Conservation (phyloP, 1,140 invertebrate genomes). For the Delia radicum region DNA sequence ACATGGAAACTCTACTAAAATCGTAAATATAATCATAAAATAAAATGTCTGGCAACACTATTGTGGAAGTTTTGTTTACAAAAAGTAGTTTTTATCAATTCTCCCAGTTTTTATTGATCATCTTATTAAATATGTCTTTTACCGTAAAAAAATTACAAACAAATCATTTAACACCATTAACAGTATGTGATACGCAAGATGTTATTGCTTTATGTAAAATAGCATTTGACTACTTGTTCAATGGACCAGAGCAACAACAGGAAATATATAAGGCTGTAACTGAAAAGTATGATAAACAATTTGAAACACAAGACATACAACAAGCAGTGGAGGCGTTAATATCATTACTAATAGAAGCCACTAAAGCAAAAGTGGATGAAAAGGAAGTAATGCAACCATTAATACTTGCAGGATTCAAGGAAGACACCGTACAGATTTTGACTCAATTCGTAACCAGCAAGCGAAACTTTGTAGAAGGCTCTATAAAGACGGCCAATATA, state of each 20-base stretch:
- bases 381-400: constrained; percentile 29
- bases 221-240: constrained; percentile 48
- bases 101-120: background rate
- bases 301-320: constrained; percentile 30
- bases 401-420: constrained; percentile 35
- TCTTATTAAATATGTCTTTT: constrained; percentile 28
- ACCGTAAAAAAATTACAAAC: constrained; percentile 39
- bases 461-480: constrained; percentile 46
- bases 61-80: background rate
- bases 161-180: constrained; percentile 36
- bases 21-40: too few relatives aligned
- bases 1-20: too few relatives aligned
- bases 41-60: too few relatives aligned
- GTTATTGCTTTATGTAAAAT: constrained; percentile 47
- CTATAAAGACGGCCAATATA: constrained; percentile 51
- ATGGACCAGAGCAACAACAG: constrained; percentile 39
- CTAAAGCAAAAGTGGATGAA: constrained; percentile 29
- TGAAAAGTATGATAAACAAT: constrained; percentile 34
- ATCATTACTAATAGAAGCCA: constrained; percentile 45
- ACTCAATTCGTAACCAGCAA: constrained; percentile 49
- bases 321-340: constrained; percentile 44
- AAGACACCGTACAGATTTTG: constrained; percentile 38
- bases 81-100: background rate
- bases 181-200: constrained; percentile 37
- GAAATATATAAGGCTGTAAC: constrained; percentile 37